Base-by-base conservation (phyloP, 2,113 vertebrate genomes). In the Anser cygnoides region DNA sequence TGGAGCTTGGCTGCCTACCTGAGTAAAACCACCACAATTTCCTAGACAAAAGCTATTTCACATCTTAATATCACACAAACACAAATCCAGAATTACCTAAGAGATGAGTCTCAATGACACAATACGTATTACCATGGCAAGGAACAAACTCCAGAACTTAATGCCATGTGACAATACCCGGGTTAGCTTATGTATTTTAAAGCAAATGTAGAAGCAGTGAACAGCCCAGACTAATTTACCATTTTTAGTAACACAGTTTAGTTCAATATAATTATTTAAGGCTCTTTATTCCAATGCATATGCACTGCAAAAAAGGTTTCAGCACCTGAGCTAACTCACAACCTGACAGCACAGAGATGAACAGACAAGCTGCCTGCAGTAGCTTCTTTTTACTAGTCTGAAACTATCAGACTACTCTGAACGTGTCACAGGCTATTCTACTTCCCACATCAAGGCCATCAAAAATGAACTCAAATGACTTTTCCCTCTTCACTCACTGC, bases 401-500 rank as follows among this genome's bases (percentile, higher is more conserved):
- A 82, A 87, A 33, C 41, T 33, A 29, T 20, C 44, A 37, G 35
- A 5, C 20, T 87, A 50, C n/a, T 63, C 52, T n/a, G 52, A 61
- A 50, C 65, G 59, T 6, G 19, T 29, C 41, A 43, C 17, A 57
- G 19, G 7, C 21, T 52, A 71, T 25, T 71, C 39, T 57, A 67
- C 22, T 33, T 75, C 22, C 3, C 5, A 65, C 20, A 87, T 52
- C 9, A 54, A 43, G 62, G 35, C 20, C 26, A 54, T 13, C 20
- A 83, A 57, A 81, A 68, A 22, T 29, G 2, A 72, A 72, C 43
- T 88, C 31, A n/a, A 35, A 6, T 57, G 57, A 93, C 41, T 72
- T 43, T n/a, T 72, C 28, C 6, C 3, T 59, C 58, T 76, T 7
- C 12, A 59, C 0, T 7, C 12, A 65, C 0, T 59, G n/a, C 11